phyloP scores from a whole-genome alignment of 2,888 invertebrate genomes.

The Congeria kusceri region DNA sequence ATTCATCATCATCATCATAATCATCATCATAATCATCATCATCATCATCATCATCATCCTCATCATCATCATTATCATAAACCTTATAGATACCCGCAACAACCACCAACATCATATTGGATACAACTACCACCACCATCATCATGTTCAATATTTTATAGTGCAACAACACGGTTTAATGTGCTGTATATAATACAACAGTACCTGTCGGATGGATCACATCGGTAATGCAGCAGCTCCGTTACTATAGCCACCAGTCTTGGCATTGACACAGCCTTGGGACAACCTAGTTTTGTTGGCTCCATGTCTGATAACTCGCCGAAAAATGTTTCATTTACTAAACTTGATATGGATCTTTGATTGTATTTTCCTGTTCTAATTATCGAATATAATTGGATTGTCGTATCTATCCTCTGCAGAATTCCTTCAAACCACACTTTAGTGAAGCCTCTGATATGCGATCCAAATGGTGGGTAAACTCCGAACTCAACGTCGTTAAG shows the following conservation, averaged over 20 bases:
- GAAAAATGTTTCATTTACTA: conserved; percentile 32
- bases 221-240: conserved; percentile 22
- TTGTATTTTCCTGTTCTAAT: conserved; percentile 5
- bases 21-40: no score
- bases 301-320: conserved; percentile 28
- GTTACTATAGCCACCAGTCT: conserved; percentile 22
- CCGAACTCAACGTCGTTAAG: conserved; percentile 19
- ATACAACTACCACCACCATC: no score
- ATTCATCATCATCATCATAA: no score
- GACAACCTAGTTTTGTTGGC: conserved; percentile 29
- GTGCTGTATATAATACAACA: background rate
- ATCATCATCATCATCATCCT: no score
- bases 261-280: conserved; percentile 19
- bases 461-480: conserved; percentile 13
- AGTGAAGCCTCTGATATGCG: conserved; percentile 22
- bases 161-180: no score
- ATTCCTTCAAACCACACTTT: conserved; percentile 17
- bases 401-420: conserved; percentile 24
- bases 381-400: conserved; percentile 16
- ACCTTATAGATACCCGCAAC: no score
- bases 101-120: no score
- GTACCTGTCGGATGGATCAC: conserved; percentile 30
- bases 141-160: no score
- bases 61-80: no score
- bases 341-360: conserved; percentile 24